phyloP scores from a whole-genome alignment of 2,113 vertebrate species.

The Podarcis raffonei region DNA sequence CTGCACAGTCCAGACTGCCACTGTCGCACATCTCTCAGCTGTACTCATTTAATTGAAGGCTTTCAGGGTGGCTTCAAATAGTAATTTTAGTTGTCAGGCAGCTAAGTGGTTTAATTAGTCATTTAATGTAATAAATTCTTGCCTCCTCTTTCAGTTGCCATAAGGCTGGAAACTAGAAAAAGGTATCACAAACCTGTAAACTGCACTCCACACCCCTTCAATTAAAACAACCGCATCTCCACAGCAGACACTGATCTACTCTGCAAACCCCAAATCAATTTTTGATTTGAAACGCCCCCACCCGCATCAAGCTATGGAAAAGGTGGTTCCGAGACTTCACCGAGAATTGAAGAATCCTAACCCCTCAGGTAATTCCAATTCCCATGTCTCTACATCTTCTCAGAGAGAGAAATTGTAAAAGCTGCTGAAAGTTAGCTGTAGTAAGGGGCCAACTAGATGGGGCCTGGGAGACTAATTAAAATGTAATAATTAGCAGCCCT shows the following conservation, averaged over 20 bases:
- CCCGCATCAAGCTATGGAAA: not conserved
- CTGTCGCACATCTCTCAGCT: not conserved
- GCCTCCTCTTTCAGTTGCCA: not conserved
- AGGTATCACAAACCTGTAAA: not conserved
- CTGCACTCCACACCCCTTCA: not conserved
- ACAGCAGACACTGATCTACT: not conserved
- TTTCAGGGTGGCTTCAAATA: not conserved
- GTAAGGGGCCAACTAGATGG: not conserved
- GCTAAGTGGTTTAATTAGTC: conserved; percentile 6
- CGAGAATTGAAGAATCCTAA: not conserved
- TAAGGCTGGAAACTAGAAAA: not conserved
- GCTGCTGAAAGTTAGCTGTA: not conserved
- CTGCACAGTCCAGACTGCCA: not conserved
- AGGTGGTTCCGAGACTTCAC: not conserved
- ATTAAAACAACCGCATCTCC: not conserved
- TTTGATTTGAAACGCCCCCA: not conserved
- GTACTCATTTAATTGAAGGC: not conserved
- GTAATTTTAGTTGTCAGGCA: not conserved
- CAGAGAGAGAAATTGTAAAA: not conserved
- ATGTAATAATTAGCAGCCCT: not conserved
- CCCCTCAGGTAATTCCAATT: not conserved
- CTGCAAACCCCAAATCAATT: not conserved
- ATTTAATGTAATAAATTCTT: not conserved
- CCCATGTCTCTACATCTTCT: not conserved
- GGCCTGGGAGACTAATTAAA: not conserved